Evolutionary conservation across 1,140 invertebrate genomes (phyloP).

Genomic region (Euglossa dilemma): DNA sequence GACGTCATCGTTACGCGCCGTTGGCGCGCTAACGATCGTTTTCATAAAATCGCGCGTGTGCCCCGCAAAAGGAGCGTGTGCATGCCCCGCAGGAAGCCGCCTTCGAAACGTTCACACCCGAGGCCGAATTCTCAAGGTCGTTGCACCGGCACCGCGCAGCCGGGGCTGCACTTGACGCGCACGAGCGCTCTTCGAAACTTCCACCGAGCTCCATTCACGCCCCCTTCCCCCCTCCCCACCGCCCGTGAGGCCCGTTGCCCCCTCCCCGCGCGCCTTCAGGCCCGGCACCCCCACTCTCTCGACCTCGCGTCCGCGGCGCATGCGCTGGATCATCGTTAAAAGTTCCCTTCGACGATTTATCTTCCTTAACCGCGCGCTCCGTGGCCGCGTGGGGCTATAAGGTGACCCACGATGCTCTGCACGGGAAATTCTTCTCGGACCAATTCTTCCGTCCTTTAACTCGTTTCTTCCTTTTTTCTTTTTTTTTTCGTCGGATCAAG

Average conservation of each 20-base stretch:
- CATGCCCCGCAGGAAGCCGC: constrained; percentile 19
- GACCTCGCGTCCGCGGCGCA: too few species aligned
- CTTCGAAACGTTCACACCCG: constrained; percentile 34
- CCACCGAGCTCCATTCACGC: background rate
- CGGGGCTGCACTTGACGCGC: constrained; percentile 34
- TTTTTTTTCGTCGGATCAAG: too few species aligned
- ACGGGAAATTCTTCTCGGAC: too few species aligned
- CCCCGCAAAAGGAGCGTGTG: constrained; percentile 1
- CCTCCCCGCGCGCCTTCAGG: too few species aligned
- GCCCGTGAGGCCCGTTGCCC: too few species aligned
- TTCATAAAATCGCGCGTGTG: constrained; percentile 62
- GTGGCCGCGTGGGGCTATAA: too few species aligned
- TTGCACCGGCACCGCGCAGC: constrained; percentile 19
- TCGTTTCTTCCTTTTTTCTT: too few species aligned
- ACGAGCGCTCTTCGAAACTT: background rate
- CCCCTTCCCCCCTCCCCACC: background rate
- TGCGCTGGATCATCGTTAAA: background rate
- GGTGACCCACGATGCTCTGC: too few species aligned
- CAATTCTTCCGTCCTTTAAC: background rate
- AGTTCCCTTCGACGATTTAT: background rate
- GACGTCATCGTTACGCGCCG: constrained; percentile 69
- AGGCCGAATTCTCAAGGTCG: constrained; percentile 54
- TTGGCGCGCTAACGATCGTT: constrained; percentile 69
- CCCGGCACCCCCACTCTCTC: background rate
- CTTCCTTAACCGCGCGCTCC: background rate